phyloP scores from a whole-genome alignment of 2,797 vertebrate species.

The Choloepus didactylus region DNA sequence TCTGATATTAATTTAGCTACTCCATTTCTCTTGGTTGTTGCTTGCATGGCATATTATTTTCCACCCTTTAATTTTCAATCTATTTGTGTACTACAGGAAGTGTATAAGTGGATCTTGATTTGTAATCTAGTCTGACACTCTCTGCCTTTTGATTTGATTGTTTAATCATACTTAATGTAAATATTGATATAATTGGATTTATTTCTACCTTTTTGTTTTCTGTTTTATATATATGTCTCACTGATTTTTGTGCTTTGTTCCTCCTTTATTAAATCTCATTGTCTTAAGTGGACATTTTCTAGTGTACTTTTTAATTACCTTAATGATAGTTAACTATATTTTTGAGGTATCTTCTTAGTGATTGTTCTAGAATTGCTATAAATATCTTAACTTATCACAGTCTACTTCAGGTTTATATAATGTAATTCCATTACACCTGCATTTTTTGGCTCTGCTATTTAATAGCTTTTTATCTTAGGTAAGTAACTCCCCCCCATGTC shows the following conservation, averaged over 20 bases:
- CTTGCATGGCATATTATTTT: background rate
- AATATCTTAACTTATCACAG: slow-evolving; percentile 17
- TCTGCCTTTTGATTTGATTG: slow-evolving; percentile 34
- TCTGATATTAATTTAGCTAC: background rate
- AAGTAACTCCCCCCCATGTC: background rate
- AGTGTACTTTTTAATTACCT: slow-evolving; percentile 20
- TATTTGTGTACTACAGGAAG: background rate
- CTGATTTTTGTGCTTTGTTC: background rate
- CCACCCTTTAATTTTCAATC: background rate
- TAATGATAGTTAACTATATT: background rate
- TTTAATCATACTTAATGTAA: background rate
- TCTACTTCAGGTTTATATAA: slow-evolving; percentile 15
- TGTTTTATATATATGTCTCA: background rate
- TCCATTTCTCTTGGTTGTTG: background rate
- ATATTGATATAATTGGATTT: slow-evolving; percentile 31
- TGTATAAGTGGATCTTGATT: background rate
- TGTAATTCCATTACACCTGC: background rate
- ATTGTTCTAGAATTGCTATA: background rate
- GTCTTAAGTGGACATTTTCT: slow-evolving; percentile 25
- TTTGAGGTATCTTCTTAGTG: slow-evolving; percentile 31
- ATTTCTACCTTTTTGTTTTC: background rate
- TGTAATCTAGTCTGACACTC: slow-evolving; percentile 38
- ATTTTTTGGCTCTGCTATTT: background rate
- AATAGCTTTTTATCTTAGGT: background rate
- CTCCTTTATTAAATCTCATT: background rate